phyloP scores from a whole-genome alignment of 1,140 invertebrate species.

The Ctenoplectra terminalis region DNA sequence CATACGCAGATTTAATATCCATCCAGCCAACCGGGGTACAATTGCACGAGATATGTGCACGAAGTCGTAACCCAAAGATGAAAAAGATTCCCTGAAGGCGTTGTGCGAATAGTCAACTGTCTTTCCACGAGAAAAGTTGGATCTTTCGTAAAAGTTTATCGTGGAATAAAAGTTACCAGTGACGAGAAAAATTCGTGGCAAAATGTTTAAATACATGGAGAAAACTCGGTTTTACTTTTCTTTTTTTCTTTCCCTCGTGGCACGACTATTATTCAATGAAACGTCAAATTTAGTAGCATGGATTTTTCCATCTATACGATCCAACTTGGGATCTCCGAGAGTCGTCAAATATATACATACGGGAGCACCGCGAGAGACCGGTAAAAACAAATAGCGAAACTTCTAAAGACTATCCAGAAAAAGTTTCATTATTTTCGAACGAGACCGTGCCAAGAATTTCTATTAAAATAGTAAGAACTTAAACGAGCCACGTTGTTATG shows the following conservation, averaged over 20 bases:
- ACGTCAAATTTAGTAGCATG: slow-evolving; percentile 15
- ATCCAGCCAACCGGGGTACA: neutral
- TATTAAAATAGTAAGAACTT: slow-evolving; percentile 60
- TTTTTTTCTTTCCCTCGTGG: neutral
- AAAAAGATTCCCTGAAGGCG: neutral
- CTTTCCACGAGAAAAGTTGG: neutral
- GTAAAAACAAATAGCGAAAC: slow-evolving; percentile 61
- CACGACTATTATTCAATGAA: slow-evolving; percentile 18
- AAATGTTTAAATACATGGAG: slow-evolving; percentile 34
- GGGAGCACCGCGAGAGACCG: neutral
- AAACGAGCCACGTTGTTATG: slow-evolving; percentile 23
- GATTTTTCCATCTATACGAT: slow-evolving; percentile 23
- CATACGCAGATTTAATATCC: neutral
- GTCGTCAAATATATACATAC: slow-evolving; percentile 18
- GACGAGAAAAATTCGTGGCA: too few species aligned
- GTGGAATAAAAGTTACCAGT: neutral
- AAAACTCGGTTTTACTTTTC: neutral
- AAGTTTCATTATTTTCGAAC: slow-evolving; percentile 66
- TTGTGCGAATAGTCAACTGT: neutral
- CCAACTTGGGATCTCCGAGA: slow-evolving; percentile 27
- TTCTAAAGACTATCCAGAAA: slow-evolving; percentile 35
- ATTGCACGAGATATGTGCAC: too few species aligned
- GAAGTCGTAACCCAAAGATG: neutral
- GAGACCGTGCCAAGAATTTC: slow-evolving; percentile 59
- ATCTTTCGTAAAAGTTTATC: neutral